Conservation (phyloP, 2,113 vertebrate genomes). For the Tragelaphus imberbis region DNA sequence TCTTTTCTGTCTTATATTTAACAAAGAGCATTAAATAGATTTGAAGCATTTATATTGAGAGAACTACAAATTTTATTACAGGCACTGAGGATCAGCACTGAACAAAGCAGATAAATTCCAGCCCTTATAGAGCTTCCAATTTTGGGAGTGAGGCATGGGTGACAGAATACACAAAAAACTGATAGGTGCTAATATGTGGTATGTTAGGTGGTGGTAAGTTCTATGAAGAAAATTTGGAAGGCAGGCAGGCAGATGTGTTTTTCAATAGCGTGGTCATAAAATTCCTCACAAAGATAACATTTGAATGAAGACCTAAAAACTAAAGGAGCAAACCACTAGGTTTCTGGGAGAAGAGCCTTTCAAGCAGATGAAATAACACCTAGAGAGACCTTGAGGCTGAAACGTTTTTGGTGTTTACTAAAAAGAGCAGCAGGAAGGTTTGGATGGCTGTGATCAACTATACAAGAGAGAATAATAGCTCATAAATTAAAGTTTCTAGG, state of each 20-base stretch:
- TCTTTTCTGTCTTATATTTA: neutral
- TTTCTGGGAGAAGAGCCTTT: neutral
- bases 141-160: neutral
- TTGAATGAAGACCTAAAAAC: neutral
- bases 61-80: neutral
- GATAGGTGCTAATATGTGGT: neutral
- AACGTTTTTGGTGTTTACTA: neutral
- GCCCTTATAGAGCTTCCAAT: neutral
- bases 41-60: neutral
- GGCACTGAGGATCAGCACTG: neutral
- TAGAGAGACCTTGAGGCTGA: neutral
- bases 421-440: neutral
- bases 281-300: neutral
- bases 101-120: conserved; percentile 2
- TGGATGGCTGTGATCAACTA: neutral
- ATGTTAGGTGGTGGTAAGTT: neutral
- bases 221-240: neutral
- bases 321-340: neutral
- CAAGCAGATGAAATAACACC: neutral
- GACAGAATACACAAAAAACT: neutral
- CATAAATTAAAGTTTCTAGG: neutral
- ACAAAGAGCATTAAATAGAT: neutral
- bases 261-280: neutral
- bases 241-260: neutral
- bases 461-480: neutral